Base-by-base conservation (phyloP, 2,888 invertebrate genomes). In the Euphydryas editha region DNA sequence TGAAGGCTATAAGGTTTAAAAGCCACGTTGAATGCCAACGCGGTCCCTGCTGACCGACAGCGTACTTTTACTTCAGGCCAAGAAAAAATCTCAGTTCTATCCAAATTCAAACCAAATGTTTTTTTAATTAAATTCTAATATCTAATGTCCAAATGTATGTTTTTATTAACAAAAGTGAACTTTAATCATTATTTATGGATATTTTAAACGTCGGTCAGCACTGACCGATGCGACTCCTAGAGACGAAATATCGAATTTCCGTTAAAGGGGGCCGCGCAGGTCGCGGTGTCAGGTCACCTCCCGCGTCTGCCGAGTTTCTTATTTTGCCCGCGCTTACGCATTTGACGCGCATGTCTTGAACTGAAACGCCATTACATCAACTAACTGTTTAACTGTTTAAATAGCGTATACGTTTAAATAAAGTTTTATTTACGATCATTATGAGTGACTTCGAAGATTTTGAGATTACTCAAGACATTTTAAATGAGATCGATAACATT, bases 121-220 rank as follows among this genome's bases (percentile, higher is more conserved):
- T 42, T 62, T 62, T 62, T 47, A 36, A 47, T 47, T 59, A 59
- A 36, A 47, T 59, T 11, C 17, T 49, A 39, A 51, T 60, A 49
- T 49, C 62, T 66, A 63, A 57, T 69, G 62, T 44, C 39, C 51
- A 69, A 69, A 66, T 69, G 55, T 66, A 55, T 44, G 47, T 30
- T 67, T 30, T 8, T 44, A n/a, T 17, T 60, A 57, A 68, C 63
- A 58, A 63, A 68, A 60, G 49, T 58, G 54, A 68, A 68, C 65
- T 69, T 68, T 72, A 72, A 74, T 56, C 62, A 70, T 11, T 68
- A 70, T 70, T 72, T 65, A 66, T 70, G 70, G 68, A 70, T 67
- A 73, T 71, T 66, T 66, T 71, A 70, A 65, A 68, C 67, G 67
- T 73, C 67, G 55, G 69, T 60, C 71, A 71, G 71, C 72, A 73